These are phyloP conservation scores for Penaeus vannamei DNA, from an alignment of 1,140 invertebrate species.

Conservation along the genomic window DNA sequence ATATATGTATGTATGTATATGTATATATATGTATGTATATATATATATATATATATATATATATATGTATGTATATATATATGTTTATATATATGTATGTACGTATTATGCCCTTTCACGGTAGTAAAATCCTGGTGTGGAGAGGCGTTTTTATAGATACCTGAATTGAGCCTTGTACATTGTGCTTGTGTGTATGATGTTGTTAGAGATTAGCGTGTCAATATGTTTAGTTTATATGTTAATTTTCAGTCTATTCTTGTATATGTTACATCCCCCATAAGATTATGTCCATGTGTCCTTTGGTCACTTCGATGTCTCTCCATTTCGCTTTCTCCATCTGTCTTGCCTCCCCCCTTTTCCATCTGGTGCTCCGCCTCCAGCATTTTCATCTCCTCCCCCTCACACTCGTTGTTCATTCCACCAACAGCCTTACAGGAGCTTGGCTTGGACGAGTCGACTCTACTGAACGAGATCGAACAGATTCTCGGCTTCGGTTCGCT, in stretches of 20 bases:
- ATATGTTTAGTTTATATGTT: too few relatives aligned
- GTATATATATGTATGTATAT: neutral
- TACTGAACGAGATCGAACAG: slow-evolving; percentile 65
- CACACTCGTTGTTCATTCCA: slow-evolving; percentile 27
- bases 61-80: neutral
- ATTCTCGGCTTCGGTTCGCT: slow-evolving; percentile 64
- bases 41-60: neutral
- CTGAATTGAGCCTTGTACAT: too few relatives aligned
- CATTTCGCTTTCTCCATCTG: neutral
- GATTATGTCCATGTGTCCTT: too few relatives aligned
- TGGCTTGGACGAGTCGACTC: slow-evolving; percentile 64
- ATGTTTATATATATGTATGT: too few relatives aligned
- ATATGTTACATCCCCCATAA: too few relatives aligned
- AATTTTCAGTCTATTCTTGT: too few relatives aligned
- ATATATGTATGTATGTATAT: neutral
- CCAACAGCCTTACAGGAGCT: slow-evolving; percentile 65
- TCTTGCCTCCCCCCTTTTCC: neutral
- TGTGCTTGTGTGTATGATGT: too few relatives aligned
- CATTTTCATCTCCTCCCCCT: neutral
- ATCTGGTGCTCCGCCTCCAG: neutral
- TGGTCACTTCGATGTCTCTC: neutral
- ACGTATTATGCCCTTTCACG: too few relatives aligned
- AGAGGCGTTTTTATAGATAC: too few relatives aligned
- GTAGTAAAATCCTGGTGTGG: too few relatives aligned
- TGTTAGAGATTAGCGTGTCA: too few relatives aligned